Evolutionary conservation across 2,888 invertebrate genomes (phyloP).

Genomic region (Ophioninae sp.): DNA sequence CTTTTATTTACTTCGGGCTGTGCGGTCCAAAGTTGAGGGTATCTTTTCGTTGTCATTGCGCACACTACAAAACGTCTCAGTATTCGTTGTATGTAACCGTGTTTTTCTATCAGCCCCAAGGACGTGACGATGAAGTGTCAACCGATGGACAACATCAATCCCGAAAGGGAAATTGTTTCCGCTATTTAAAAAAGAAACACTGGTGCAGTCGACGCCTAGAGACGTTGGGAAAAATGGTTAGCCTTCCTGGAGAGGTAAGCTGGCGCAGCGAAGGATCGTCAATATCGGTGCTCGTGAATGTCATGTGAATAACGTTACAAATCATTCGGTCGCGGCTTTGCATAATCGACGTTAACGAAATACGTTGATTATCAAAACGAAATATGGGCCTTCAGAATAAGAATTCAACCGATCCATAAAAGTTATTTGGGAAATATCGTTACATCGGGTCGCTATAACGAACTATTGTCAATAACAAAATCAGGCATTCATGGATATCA

Average conservation of each 20-base stretch:
- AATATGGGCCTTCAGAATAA: slow-evolving; percentile 13
- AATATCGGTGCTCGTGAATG: neutral
- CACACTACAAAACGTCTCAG: slow-evolving; percentile 17
- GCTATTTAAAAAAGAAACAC: slow-evolving; percentile 15
- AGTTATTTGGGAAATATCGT: slow-evolving; percentile 1
- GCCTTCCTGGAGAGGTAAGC: slow-evolving; percentile 32
- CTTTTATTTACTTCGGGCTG: slow-evolving; percentile 19
- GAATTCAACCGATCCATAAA: slow-evolving; percentile 8
- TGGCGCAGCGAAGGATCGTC: neutral
- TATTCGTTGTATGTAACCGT: slow-evolving; percentile 24
- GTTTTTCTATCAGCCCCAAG: slow-evolving; percentile 34
- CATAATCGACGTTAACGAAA: slow-evolving; percentile 33
- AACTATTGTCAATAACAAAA: neutral
- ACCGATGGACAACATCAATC: slow-evolving; percentile 25
- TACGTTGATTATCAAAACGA: slow-evolving; percentile 20
- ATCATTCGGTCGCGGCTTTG: slow-evolving; percentile 43
- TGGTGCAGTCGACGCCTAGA: neutral
- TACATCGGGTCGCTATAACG: neutral
- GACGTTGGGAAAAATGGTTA: slow-evolving; percentile 38
- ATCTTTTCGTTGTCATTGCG: slow-evolving; percentile 20
- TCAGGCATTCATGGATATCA: neutral
- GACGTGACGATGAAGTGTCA: slow-evolving; percentile 41
- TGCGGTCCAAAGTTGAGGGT: slow-evolving; percentile 27
- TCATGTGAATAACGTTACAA: neutral
- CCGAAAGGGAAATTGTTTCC: neutral